Evolutionary conservation across 2,888 invertebrate species (phyloP), one percentile per base, ranked within the genome.

Genomic region (Neuroscelio doddi): DNA sequence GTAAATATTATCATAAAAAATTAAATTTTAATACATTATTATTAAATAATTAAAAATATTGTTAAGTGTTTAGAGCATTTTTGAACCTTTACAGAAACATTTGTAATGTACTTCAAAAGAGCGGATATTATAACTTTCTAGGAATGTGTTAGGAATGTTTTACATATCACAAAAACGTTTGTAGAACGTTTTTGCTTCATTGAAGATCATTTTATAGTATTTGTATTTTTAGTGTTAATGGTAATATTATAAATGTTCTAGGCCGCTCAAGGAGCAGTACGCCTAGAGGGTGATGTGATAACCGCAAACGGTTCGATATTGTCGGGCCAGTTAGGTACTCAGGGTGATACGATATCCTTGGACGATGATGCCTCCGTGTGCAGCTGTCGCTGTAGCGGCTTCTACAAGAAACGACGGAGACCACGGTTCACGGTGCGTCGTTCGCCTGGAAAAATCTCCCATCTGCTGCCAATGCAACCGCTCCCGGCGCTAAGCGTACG

Each of bases 201-300:
- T n/a, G n/a, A n/a, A n/a, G n/a, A n/a, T n/a, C n/a, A n/a, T n/a
- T n/a, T n/a, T n/a, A n/a, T n/a, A n/a, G n/a, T n/a, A n/a, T n/a
- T n/a, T n/a, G n/a, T n/a, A n/a, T n/a, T n/a, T n/a, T n/a, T n/a
- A n/a, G n/a, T n/a, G n/a, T n/a, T n/a, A n/a, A 10, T n/a, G n/a
- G n/a, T n/a, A n/a, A n/a, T n/a, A 12, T 36, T 36, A 3, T 2
- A 36, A 14, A 21, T 41, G 21, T 64, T 50, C 3, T 88, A 96
- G 91, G 97, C 97, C 62, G 93, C 97, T 70, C 94, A 96, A 82
- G 96, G 95, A 45, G 96, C 97, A 56, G 97, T 98, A 15, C 90
- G 96, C 63, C 87, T 98, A 66, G 97, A 98, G 83, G 97, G 98
- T 64, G 98, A 98, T 88, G 96, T 98, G 76, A 98, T 98, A 85